Base-by-base conservation (phyloP, 2,797 vertebrate genomes). In the Bryconaethiops microstoma region DNA sequence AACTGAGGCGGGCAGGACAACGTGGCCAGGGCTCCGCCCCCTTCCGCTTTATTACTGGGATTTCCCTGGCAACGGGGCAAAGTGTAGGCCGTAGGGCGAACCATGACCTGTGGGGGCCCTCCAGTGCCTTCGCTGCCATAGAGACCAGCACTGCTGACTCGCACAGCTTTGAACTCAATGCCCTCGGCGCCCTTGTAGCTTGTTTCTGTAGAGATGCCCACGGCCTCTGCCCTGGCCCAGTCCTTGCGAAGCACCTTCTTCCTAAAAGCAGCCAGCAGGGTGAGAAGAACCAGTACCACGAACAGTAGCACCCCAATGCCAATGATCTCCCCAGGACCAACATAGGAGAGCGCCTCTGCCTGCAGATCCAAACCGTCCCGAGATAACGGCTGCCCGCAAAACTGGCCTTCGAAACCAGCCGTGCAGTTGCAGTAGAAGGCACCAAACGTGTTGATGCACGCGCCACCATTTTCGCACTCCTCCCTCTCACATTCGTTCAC, bases 401-500 rank as follows among this genome's bases (percentile, higher is more conserved):
- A 88, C 86, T 92, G 95, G 2, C 96, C 97, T 89, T 96, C 95
- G 0, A 92, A 97, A 12, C 96, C 97, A 0, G 93, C 91, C 0
- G 96, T 96, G 88, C 98, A 99, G 92, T 98, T 99, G 85, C 98
- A 99, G 68, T 94, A 92, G 91, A 97, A 99, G 0, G 96, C 95
- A 19, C 96, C 97, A 0, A 96, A 96, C 0, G 96, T 86, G 82
- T 99, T 99, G 81, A 98, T 90, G 1, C 97, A 99, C 25, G 91
- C 89, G 2, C 95, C 97, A 0, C 94, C 94, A 0, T 95, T 94
- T 81, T 95, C 92, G 59, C 97, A 99, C 86, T 92, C 93, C 57
- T 95, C 91, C 78, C 88, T 91, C 77, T 96, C 94, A 0, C 97
- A 99, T 87, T 99, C 97, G 0, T 99, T 92, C 45, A 98, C 88